phyloP scores from a whole-genome alignment of 1,140 invertebrate species.

The Zaprionus ornatus region DNA sequence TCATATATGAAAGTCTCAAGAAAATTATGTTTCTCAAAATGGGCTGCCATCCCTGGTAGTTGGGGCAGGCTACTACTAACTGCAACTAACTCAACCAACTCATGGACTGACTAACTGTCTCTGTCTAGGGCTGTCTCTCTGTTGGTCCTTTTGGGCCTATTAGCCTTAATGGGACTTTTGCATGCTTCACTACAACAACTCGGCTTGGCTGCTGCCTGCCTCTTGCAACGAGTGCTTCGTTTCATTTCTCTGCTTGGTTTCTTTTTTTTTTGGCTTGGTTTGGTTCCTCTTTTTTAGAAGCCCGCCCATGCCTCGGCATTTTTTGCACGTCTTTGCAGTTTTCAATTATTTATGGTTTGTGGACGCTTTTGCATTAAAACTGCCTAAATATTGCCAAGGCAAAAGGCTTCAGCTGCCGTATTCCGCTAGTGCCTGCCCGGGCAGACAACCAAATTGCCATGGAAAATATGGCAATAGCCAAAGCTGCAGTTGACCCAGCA shows the following conservation, averaged over 20 bases:
- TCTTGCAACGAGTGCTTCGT: conserved; percentile 37
- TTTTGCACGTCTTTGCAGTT: conserved; percentile 72
- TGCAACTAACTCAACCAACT: conserved; percentile 49
- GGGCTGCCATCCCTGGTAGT: conserved; percentile 22
- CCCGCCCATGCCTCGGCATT: conserved; percentile 48
- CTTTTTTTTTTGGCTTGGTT: not conserved
- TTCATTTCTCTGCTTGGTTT: conserved; percentile 18
- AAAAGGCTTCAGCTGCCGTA: conserved; percentile 27
- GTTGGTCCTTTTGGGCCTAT: conserved; percentile 67
- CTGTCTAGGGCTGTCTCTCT: conserved; percentile 45
- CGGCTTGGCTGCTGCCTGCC: conserved; percentile 42
- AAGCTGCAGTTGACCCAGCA: conserved; percentile 55
- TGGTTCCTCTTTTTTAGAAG: conserved; percentile 34
- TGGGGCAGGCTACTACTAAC: conserved; percentile 1
- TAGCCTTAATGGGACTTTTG: conserved; percentile 74
- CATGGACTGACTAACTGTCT: conserved; percentile 48
- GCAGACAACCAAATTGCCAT: conserved; percentile 54
- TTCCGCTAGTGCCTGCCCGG: conserved; percentile 13
- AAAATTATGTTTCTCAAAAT: not conserved
- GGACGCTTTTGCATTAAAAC: conserved; percentile 72
- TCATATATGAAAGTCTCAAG: not conserved
- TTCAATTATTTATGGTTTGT: conserved; percentile 76
- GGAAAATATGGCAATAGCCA: conserved; percentile 51
- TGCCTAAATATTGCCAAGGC: conserved; percentile 63
- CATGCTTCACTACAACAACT: conserved; percentile 70